Evolutionary conservation across 1,140 invertebrate species (phyloP), one percentile per base, ranked within the genome.

Genomic region (Drosophila athabasca): DNA sequence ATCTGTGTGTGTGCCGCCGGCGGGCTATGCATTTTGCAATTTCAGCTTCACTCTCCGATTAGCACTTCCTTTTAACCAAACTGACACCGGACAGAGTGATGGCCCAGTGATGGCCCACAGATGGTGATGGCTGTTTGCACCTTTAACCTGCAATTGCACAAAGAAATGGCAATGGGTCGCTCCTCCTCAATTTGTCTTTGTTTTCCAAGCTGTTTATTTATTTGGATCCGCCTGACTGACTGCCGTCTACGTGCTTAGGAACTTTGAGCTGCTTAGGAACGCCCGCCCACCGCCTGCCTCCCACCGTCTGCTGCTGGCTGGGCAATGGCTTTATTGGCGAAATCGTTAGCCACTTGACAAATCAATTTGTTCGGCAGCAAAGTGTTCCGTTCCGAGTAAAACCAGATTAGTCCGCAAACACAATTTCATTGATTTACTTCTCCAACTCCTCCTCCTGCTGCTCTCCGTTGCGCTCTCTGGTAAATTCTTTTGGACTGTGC

Each of bases 321-420:
- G 58, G 26, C 46, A 22, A 50, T 52, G 67, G 19, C 58, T 64
- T 72, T 65, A 35, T 68, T 58, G 79, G 79, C 79, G 60, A 82
- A 81, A 74, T 79, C 59, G 64, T 65, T 49, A 48, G 48, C 52
- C 74, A 60, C 52, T 69, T 65, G 58, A 76, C 57, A 61, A 79
- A 67, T 83, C 76, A 71, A 82, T 82, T 75, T 77, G 58, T 57
- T 62, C 13, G 62, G 41, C 41, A 35, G 60, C 41, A 35, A 69
- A 62, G 35, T 35, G 59, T 58, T 55, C 43, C 66, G 29, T 58
- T 55, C 43, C 66, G 29, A 62, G 50, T 48, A 64, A 74, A 62
- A 71, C 61, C 48, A 61, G 73, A 72, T 83, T 83, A 79, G 62
- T 83, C 88, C 79, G 71, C 50, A 88, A 87, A 88, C 79, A 88